These are phyloP conservation scores for Ia io DNA, from an alignment of 2,113 vertebrate genomes.

Conservation along the genomic window DNA sequence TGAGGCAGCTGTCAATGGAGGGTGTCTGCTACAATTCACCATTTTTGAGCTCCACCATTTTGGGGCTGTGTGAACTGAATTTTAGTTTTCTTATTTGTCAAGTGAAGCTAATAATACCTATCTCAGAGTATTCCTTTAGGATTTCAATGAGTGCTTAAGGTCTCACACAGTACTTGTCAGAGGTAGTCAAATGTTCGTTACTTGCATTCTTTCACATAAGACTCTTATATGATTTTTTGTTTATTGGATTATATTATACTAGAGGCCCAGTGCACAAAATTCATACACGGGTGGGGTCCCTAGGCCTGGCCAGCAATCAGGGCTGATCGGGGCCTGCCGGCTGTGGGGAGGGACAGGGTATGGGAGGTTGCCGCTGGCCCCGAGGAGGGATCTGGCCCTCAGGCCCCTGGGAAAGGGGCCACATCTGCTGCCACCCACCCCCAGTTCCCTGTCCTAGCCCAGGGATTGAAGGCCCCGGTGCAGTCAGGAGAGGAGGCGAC, in stretches of 20 bases:
- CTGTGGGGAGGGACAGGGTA: no score
- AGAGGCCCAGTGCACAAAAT: no score
- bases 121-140: neutral
- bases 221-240: neutral
- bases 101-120: neutral
- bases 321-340: no score
- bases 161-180: neutral
- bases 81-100: neutral
- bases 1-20: neutral
- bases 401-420: no score
- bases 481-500: no score
- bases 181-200: neutral
- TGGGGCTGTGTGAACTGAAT: neutral
- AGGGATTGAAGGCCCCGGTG: no score
- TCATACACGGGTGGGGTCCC: no score
- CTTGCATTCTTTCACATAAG: neutral
- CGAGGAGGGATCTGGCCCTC: no score
- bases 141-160: neutral
- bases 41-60: neutral
- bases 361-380: no score
- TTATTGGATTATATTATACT: neutral
- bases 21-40: neutral
- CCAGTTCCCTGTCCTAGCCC: no score
- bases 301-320: no score
- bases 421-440: no score